Conservation (phyloP, 2,113 vertebrate species). For the Helogale parvula region DNA sequence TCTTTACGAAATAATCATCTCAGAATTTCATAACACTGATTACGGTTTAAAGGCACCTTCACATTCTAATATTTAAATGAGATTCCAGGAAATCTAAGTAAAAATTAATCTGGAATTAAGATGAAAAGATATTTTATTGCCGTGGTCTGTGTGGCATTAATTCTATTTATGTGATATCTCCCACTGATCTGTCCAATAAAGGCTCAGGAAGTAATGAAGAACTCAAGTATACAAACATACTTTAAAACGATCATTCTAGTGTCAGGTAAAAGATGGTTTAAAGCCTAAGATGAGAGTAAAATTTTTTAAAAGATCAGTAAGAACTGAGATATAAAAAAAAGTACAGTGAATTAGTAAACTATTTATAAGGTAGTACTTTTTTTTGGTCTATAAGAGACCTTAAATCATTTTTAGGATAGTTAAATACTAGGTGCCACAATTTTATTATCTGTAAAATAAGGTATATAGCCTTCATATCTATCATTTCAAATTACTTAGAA, state of each 20-base stretch:
- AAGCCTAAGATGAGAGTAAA: background rate
- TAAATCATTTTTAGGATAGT: background rate
- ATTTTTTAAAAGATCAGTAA: background rate
- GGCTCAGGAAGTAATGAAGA: background rate
- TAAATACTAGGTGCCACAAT: background rate
- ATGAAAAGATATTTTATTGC: background rate
- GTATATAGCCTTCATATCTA: background rate
- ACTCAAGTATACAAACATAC: background rate
- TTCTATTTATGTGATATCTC: background rate
- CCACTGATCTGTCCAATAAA: background rate
- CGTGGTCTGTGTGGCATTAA: background rate
- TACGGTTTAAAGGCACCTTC: background rate
- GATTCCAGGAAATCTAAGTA: background rate
- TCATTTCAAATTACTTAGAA: background rate
- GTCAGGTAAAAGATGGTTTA: background rate
- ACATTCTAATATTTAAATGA: background rate
- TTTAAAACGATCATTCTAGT: background rate
- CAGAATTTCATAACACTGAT: background rate
- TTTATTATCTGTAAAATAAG: background rate
- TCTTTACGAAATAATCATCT: background rate
- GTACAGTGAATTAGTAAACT: background rate
- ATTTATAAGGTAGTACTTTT: background rate
- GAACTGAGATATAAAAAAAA: background rate
- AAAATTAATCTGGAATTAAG: background rate
- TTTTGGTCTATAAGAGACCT: background rate